Evolutionary conservation across 2,888 invertebrate genomes (phyloP).

Genomic region (Rutpela maculata): DNA sequence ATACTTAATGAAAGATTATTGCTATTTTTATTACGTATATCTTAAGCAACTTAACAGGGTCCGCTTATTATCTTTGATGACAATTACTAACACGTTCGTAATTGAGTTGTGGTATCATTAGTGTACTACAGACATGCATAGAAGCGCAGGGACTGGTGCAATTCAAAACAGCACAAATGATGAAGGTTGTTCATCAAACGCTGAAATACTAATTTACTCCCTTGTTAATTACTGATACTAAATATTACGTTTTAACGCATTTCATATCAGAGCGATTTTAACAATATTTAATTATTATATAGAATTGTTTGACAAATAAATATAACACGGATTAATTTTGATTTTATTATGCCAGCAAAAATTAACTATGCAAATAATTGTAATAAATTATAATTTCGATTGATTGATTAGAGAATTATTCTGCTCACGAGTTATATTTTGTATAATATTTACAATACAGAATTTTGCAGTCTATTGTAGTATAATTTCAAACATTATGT

Average conservation of each 20-base stretch:
- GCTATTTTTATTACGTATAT: no score
- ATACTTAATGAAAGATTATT: no score
- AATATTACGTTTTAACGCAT: constrained; percentile 5
- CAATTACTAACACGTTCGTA: constrained; percentile 19
- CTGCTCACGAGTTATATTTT: not conserved
- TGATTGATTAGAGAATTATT: not conserved
- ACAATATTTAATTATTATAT: constrained; percentile 7
- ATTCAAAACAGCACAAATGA: constrained; percentile 24
- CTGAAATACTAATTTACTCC: constrained; percentile 30
- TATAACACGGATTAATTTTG: not conserved
- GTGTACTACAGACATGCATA: constrained; percentile 22
- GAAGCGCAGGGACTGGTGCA: constrained; percentile 17
- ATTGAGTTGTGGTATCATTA: constrained; percentile 31
- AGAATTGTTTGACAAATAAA: constrained; percentile 4
- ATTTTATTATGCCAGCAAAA: constrained; percentile 3
- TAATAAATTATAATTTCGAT: not conserved
- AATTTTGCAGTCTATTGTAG: not conserved
- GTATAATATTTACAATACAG: not conserved
- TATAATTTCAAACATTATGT: not conserved
- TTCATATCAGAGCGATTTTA: constrained; percentile 3
- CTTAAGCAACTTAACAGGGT: not conserved
- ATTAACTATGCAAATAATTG: constrained; percentile 3
- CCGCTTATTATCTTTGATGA: constrained; percentile 21
- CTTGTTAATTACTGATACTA: constrained; percentile 13
- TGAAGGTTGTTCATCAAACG: constrained; percentile 21